Conservation (phyloP, 1,140 invertebrate genomes). For the Paramacrobiotus metropolitanus region DNA sequence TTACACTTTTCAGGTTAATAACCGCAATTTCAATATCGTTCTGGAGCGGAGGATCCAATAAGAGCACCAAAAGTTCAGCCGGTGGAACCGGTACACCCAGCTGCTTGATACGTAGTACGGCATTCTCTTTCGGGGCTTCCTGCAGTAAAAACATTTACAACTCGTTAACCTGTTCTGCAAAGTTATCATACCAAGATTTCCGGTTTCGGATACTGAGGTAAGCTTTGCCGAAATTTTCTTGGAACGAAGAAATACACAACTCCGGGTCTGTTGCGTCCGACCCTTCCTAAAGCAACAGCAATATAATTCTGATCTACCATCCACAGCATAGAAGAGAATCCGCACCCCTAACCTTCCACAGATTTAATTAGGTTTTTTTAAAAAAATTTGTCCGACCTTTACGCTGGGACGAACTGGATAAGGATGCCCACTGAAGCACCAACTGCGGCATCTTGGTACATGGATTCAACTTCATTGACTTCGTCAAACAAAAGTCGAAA, state of each 20-base stretch:
- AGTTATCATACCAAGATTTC: background rate
- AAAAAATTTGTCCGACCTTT: no score
- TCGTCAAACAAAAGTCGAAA: constrained; percentile 84
- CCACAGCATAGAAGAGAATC: no score
- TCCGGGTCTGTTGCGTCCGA: constrained; percentile 59
- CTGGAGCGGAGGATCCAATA: constrained; percentile 63
- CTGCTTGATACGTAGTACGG: constrained; percentile 58
- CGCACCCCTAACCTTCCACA: no score
- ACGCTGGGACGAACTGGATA: constrained; percentile 63
- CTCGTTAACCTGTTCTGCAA: no score
- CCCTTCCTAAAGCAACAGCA: constrained; percentile 34
- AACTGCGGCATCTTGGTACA: constrained; percentile 53
- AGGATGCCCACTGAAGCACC: constrained; percentile 60
- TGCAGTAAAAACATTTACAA: background rate
- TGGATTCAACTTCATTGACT: constrained; percentile 44
- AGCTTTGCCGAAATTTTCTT: constrained; percentile 32
- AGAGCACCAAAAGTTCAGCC: constrained; percentile 44
- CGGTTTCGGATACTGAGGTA: background rate
- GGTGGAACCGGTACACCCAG: constrained; percentile 60
- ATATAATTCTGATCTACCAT: no score
- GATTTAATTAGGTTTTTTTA: no score
- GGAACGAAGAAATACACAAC: constrained; percentile 62
- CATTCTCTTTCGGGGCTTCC: constrained; percentile 39
- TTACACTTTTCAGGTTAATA: constrained; percentile 57
- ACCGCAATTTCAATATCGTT: constrained; percentile 54